A percentile compares a stretch with the other conserved stretches of the same genome.
These are phyloP conservation scores for Neopelma chrysocephalum DNA, from an alignment of 2,797 vertebrate genomes.

Conservation along the genomic window DNA sequence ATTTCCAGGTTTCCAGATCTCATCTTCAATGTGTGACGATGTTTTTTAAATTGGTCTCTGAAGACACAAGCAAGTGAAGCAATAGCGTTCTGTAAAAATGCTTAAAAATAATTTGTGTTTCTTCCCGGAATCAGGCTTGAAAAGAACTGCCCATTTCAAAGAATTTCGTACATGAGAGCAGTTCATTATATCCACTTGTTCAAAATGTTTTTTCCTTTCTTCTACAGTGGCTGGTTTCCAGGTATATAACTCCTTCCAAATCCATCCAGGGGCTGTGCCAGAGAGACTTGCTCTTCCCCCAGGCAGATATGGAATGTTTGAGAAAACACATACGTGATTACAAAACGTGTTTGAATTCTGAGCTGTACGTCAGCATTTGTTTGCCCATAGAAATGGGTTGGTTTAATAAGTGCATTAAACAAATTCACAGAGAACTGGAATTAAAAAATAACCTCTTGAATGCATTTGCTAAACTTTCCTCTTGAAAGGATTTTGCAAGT, in stretches of 20 bases:
- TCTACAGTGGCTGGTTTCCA: conserved; percentile 51
- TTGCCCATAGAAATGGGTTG: conserved; percentile 32
- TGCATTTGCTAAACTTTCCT: neutral
- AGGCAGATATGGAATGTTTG: conserved; percentile 61
- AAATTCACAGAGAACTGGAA: neutral
- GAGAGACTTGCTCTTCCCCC: conserved; percentile 48
- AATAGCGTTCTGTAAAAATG: conserved; percentile 23
- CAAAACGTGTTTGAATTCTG: conserved; percentile 46
- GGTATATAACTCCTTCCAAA: conserved; percentile 61
- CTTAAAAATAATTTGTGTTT: conserved; percentile 15
- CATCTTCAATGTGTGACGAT: neutral
- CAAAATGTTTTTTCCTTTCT: conserved; percentile 64
- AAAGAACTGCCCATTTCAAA: conserved; percentile 45
- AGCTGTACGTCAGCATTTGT: conserved; percentile 46
- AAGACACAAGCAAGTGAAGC: conserved; percentile 28
- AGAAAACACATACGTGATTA: conserved; percentile 44
- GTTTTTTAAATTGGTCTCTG: conserved; percentile 1
- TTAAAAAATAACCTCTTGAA: neutral
- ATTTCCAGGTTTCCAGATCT: conserved; percentile 64
- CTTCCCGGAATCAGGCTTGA: conserved; percentile 24
- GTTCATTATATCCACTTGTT: conserved; percentile 58
- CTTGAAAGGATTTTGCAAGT: conserved; percentile 1
- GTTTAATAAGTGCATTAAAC: conserved; percentile 33
- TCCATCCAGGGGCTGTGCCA: conserved; percentile 47
- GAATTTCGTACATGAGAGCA: conserved; percentile 28